Percentiles rank a stretch among this genome's conserved stretches.
Conservation (phyloP, 2,888 invertebrate species). For the Bruchidius siliquastri region DNA sequence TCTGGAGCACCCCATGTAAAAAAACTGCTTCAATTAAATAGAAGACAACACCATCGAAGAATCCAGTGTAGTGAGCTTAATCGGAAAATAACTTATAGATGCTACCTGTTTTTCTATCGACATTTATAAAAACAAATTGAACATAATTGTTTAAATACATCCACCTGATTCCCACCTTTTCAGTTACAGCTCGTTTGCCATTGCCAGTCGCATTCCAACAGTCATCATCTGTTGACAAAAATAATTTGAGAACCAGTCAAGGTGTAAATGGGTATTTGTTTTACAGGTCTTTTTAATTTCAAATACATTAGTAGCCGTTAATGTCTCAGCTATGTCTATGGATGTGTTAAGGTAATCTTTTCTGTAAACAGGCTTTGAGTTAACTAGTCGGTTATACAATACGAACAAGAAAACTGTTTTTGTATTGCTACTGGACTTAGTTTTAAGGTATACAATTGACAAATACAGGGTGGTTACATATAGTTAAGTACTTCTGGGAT, state of each 20-base stretch:
- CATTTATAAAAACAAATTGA: no score
- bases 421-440: neutral
- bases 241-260: slow-evolving; percentile 20
- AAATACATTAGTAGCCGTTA: neutral
- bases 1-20: no score
- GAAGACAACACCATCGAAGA: no score
- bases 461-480: neutral
- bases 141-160: no score
- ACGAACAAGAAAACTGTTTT: neutral
- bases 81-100: no score
- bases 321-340: neutral
- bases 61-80: no score
- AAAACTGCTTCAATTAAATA: no score
- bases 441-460: neutral
- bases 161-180: neutral
- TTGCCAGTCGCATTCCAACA: neutral
- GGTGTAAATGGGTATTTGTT: slow-evolving; percentile 14
- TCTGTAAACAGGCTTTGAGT: neutral
- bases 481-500: no score
- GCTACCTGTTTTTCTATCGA: no score
- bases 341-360: neutral
- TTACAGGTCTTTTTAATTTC: neutral
- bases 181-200: neutral
- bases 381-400: neutral
- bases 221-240: slow-evolving; percentile 14